Evolutionary conservation across 2,797 vertebrate species (phyloP).

Genomic region (Poeciliopsis presidionis): DNA sequence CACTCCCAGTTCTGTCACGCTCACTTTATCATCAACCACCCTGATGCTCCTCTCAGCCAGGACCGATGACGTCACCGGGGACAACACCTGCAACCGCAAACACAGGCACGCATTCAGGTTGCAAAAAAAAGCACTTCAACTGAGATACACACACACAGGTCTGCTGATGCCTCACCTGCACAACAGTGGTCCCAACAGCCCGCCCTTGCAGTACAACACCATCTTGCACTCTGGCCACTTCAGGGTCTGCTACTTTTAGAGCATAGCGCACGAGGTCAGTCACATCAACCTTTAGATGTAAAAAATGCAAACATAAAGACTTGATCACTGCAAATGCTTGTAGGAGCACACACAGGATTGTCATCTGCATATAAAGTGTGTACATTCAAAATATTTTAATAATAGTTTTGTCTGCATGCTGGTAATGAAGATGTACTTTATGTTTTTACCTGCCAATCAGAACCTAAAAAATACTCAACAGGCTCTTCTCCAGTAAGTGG

Average conservation of each 20-base stretch:
- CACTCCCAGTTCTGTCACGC: slow-evolving; percentile 89
- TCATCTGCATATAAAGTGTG: slow-evolving; percentile 1
- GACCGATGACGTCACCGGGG: slow-evolving; percentile 86
- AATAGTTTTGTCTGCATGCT: neutral
- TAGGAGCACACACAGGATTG: neutral
- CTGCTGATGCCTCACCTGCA: slow-evolving; percentile 82
- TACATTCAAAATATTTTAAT: neutral
- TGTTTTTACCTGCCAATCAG: slow-evolving; percentile 87
- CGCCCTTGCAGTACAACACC: slow-evolving; percentile 86
- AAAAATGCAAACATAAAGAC: slow-evolving; percentile 29
- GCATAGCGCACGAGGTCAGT: slow-evolving; percentile 86
- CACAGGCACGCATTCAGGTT: neutral
- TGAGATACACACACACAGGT: slow-evolving; percentile 4
- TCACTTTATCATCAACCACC: slow-evolving; percentile 92
- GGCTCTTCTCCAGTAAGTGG: slow-evolving; percentile 61
- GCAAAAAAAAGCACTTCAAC: neutral
- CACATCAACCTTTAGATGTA: slow-evolving; percentile 90
- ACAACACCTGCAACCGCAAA: slow-evolving; percentile 83
- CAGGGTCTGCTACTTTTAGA: slow-evolving; percentile 87
- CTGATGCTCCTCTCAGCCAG: slow-evolving; percentile 87
- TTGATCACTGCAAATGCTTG: neutral
- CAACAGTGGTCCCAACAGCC: slow-evolving; percentile 87
- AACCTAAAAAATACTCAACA: slow-evolving; percentile 84
- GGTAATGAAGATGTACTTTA: neutral
- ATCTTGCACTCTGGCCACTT: slow-evolving; percentile 83